Percentiles rank a stretch among this genome's conserved stretches.
These are phyloP conservation scores for Nyctalus aviator DNA, from an alignment of 2,797 vertebrate genomes.

Conservation along the genomic window DNA sequence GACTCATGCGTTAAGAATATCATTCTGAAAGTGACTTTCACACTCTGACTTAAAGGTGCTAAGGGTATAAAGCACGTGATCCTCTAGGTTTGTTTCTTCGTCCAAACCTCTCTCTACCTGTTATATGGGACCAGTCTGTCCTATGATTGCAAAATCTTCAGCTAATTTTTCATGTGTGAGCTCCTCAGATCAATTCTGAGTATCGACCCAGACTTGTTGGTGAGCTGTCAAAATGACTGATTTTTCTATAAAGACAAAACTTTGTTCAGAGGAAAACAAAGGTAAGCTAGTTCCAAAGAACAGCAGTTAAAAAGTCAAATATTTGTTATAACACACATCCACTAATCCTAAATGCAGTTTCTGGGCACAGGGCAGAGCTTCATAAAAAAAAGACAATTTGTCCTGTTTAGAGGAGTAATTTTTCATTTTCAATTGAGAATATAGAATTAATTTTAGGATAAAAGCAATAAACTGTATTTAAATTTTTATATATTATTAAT, in stretches of 20 bases:
- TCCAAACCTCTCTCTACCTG: neutral
- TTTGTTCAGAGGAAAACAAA: conserved; percentile 9
- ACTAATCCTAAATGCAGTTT: neutral
- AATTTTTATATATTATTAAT: neutral
- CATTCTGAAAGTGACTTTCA: neutral
- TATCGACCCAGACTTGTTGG: neutral
- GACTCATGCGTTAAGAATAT: neutral
- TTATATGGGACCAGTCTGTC: neutral
- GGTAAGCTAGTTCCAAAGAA: neutral
- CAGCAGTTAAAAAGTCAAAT: neutral
- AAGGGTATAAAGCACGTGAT: neutral
- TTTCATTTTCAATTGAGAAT: neutral
- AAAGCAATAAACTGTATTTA: neutral
- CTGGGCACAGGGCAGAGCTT: neutral
- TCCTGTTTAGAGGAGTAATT: neutral
- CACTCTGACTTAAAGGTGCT: conserved; percentile 15
- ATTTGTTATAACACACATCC: neutral
- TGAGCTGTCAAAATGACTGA: neutral
- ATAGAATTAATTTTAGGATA: neutral
- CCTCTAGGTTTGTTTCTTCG: neutral
- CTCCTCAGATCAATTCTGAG: neutral
- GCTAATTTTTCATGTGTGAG: conserved; percentile 38
- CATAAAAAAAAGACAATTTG: neutral
- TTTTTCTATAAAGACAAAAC: conserved; percentile 35
- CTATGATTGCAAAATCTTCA: neutral